These are phyloP conservation scores for Aurelia aurita DNA, from an alignment of 30 jellyfish, hydroid and myxozoan species.

Conservation along the genomic window DNA sequence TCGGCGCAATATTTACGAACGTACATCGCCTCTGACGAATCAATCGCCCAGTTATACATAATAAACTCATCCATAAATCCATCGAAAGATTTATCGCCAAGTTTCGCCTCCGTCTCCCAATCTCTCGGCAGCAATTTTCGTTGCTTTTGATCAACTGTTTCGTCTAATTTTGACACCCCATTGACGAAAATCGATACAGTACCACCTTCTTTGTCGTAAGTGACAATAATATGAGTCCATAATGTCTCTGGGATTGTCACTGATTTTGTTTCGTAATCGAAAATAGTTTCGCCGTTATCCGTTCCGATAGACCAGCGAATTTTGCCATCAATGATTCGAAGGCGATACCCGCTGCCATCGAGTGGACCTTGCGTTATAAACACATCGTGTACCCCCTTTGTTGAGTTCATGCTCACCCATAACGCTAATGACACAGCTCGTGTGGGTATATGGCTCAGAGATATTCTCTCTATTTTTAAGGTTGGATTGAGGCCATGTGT, in stretches of 20 bases:
- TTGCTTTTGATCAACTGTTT: conserved; percentile 61
- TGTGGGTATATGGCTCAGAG: conserved; percentile 86
- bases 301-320: conserved; percentile 92
- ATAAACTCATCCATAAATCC: conserved; percentile 95
- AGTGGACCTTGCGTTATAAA: conserved; percentile 90
- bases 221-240: conserved; percentile 93
- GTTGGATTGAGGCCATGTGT: conserved; percentile 90
- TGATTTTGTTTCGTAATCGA: conserved; percentile 75
- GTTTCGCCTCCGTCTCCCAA: conserved; percentile 97
- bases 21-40: conserved; percentile 89
- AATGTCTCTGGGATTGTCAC: conserved; percentile 87
- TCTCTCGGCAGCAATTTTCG: conserved; percentile 86
- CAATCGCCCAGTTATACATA: conserved; percentile 96
- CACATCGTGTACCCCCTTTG: conserved; percentile 87
- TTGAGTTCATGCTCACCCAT: conserved; percentile 91
- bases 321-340: conserved; percentile 89
- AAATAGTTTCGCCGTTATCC: conserved; percentile 86
- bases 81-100: conserved; percentile 85
- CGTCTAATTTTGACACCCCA: conserved; percentile 76
- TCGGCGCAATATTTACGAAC: conserved; percentile 98
- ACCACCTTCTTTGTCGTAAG: conserved; percentile 87
- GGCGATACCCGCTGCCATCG: conserved; percentile 90
- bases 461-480: conserved; percentile 78
- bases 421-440: conserved; percentile 80
- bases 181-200: conserved; percentile 76